Percentiles rank a stretch among this genome's conserved stretches.
phyloP scores from a whole-genome alignment of 2,797 vertebrate species.

The Hyperoplus immaculatus region DNA sequence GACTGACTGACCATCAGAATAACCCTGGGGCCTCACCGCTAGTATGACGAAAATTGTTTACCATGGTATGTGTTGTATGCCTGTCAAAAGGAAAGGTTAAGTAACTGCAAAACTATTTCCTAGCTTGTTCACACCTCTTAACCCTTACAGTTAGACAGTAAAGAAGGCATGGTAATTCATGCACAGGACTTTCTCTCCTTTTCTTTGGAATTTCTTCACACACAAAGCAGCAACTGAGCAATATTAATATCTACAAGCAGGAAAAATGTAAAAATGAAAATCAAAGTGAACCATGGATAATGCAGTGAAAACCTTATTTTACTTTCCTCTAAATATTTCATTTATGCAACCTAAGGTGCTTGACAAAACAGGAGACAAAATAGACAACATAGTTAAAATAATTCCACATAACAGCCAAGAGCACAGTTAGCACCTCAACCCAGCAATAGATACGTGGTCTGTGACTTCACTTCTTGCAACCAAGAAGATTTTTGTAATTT shows the following conservation, averaged over 20 bases:
- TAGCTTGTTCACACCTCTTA: slow-evolving; percentile 17
- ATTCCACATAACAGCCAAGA: background rate
- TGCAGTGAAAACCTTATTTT: too few species aligned
- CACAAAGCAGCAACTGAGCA: background rate
- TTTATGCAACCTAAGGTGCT: background rate
- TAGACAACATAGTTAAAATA: background rate
- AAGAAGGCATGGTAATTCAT: background rate
- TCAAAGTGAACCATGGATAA: background rate
- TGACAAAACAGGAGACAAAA: background rate
- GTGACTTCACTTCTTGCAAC: background rate
- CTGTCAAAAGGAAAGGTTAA: background rate
- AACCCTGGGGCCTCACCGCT: background rate
- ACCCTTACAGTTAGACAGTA: background rate
- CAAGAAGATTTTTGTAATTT: slow-evolving; percentile 12
- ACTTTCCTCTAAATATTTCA: background rate
- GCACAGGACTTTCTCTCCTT: too few species aligned
- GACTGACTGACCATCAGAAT: background rate
- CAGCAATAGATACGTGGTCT: background rate
- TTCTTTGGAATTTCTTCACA: background rate
- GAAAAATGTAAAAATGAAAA: background rate
- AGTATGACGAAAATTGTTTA: slow-evolving; percentile 1
- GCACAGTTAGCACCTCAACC: slow-evolving; percentile 9
- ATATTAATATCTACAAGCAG: background rate
- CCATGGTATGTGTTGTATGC: background rate
- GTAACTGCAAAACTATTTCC: background rate